Base-by-base conservation (phyloP, 2,113 vertebrate genomes). In the Australoheros scitulus region DNA sequence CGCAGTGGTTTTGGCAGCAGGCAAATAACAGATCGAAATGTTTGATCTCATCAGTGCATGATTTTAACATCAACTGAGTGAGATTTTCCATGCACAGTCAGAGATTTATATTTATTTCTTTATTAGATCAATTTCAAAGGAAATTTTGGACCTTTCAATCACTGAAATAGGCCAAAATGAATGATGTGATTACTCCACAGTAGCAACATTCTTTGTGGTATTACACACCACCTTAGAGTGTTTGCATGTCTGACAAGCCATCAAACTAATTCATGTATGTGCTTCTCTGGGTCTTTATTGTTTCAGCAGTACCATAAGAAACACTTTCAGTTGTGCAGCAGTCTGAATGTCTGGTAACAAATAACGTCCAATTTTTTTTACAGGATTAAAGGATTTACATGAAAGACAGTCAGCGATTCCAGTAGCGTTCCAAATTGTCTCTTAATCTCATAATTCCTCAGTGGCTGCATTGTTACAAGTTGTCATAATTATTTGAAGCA, bases 301-400 rank as follows among this genome's bases (percentile, higher is more conserved):
- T 0, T 15, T 59, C 56, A 26, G 8, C 56, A 43, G 56, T 18
- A 59, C 36, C 36, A 59, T 32, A 24, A 41, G 36, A 76, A 29
- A 60, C 22, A 3, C 56, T 52, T 52, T 32, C 10, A 52, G 68
- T n/a, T 4, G 18, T 72, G 17, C 26, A 1, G 20, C 24, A 32
- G 56, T 57, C 20, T 29, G 58, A 29, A 14, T 41, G n/a, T 57
- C 52, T 58, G 52, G 32, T 76, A 41, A 22, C 72, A 58, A 76
- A 34, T n/a, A 0, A 58, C 3, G 6, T 38, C 72, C 72, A 75
- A 8, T 70, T 70, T 50, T 47, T 38, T 38, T 70, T 70, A 70
- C 17, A 52, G 72, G 72, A 75, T 75, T 75, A 75, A 57, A 75
- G 72, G 72, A 36, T 75, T 57, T 57, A 24, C 8, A 7, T 36